Percentiles rank a stretch among this genome's conserved stretches.
Evolutionary conservation across 1,140 invertebrate genomes (phyloP).

Genomic region (Drosophila burlai): DNA sequence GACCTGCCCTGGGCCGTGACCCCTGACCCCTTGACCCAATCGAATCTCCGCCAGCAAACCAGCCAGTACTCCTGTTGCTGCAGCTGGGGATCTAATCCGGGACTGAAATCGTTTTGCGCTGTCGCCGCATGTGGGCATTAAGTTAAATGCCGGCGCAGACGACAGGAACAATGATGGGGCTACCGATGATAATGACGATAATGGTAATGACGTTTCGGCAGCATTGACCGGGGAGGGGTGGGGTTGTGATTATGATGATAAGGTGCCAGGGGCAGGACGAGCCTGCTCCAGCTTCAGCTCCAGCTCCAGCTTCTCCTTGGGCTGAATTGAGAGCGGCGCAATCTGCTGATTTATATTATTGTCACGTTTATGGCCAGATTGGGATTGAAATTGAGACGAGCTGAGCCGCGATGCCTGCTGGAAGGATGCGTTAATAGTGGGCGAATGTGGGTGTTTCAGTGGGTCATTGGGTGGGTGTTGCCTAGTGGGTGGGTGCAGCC

Average conservation of each 20-base stretch:
- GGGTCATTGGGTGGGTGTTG: conserved; percentile 2
- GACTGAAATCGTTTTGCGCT: conserved; percentile 69
- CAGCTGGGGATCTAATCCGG: conserved; percentile 51
- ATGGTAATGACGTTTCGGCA: conserved; percentile 13
- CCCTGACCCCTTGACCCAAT: neutral
- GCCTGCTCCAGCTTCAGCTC: neutral
- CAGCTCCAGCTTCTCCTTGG: neutral
- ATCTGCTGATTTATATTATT: conserved; percentile 78
- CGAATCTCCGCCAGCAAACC: neutral
- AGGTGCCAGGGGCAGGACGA: conserved; percentile 25
- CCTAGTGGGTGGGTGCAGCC: conserved; percentile 1
- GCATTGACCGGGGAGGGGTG: neutral
- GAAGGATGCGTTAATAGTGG: conserved; percentile 27
- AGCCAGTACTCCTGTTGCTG: conserved; percentile 19
- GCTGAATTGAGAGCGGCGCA: conserved; percentile 33
- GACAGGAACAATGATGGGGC: conserved; percentile 38
- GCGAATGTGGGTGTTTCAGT: neutral
- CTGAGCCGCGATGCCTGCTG: conserved; percentile 2
- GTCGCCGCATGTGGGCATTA: conserved; percentile 72
- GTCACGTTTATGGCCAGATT: conserved; percentile 76
- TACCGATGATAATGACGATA: conserved; percentile 28
- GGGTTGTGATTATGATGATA: conserved; percentile 44
- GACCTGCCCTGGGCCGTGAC: conserved; percentile 7
- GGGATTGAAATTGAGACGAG: conserved; percentile 57
- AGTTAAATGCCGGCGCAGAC: conserved; percentile 66